These are phyloP conservation scores for Zygogramma bicolorata DNA, from an alignment of 2,888 invertebrate species.

Conservation along the genomic window DNA sequence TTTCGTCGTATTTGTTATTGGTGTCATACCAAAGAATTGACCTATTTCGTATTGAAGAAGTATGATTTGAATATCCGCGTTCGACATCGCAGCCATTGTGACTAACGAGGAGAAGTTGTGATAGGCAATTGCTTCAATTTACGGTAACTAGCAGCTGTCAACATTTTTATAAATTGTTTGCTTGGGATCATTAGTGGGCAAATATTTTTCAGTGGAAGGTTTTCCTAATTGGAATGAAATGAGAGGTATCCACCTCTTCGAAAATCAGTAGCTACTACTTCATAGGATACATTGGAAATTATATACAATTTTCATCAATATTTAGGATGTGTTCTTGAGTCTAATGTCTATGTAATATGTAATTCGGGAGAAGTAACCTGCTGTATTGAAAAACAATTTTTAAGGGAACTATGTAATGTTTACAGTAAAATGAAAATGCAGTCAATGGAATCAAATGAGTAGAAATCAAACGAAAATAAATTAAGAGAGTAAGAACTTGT, in stretches of 20 bases:
- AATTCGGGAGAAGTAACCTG: too few species aligned
- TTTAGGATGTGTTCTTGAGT: too few species aligned
- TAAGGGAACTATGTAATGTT: too few species aligned
- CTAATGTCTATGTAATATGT: too few species aligned
- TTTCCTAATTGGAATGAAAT: not conserved
- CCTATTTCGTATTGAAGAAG: slow-evolving; percentile 24
- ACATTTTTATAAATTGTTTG: slow-evolving; percentile 3
- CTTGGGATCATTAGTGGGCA: not conserved
- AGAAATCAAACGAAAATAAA: too few species aligned
- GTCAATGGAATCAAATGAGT: too few species aligned
- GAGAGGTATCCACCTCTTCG: not conserved
- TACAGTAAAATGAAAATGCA: too few species aligned
- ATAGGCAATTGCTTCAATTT: not conserved
- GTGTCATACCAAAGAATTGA: slow-evolving; percentile 21
- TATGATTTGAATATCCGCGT: not conserved
- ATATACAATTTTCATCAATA: too few species aligned
- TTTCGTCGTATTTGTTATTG: not conserved
- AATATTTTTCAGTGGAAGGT: not conserved
- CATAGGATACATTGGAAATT: too few species aligned
- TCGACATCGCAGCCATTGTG: not conserved
- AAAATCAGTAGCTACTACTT: too few species aligned
- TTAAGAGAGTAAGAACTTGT: too few species aligned
- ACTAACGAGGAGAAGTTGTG: not conserved
- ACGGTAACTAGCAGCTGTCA: slow-evolving; percentile 13
- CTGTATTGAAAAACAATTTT: too few species aligned